Evolutionary conservation across 2,113 vertebrate species (phyloP).

Genomic region (Strix aluco): DNA sequence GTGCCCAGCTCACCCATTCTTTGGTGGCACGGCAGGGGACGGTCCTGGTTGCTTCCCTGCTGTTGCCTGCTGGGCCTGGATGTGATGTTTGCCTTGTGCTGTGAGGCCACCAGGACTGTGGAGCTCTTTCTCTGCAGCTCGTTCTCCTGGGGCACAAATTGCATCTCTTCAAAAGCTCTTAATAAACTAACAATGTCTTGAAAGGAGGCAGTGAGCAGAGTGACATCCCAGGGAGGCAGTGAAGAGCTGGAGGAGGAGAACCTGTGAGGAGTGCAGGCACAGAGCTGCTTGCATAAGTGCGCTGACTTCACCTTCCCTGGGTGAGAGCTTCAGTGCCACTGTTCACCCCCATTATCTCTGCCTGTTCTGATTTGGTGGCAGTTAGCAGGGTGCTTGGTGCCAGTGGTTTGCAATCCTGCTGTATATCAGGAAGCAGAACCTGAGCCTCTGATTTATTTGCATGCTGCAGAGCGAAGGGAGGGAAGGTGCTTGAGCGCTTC

Average conservation of each 20-base stretch:
- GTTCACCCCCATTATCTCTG: rapidly evolving
- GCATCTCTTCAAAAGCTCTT: constrained; percentile 27
- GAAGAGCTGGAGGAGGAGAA: constrained; percentile 16
- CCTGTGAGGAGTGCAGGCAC: background rate
- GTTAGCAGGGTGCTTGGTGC: background rate
- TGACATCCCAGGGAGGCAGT: background rate
- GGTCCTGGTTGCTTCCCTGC: background rate
- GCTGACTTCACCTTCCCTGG: background rate
- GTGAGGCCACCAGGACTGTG: constrained; percentile 14
- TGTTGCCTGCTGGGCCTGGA: constrained; percentile 24
- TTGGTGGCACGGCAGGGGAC: background rate
- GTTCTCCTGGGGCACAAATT: constrained; percentile 47
- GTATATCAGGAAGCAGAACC: background rate
- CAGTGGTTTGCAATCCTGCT: rapidly evolving
- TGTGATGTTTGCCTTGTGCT: constrained; percentile 40
- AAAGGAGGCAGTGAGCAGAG: constrained; percentile 2
- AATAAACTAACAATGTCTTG: constrained; percentile 50
- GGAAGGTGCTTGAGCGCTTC: background rate
- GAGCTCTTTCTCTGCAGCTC: constrained; percentile 27
- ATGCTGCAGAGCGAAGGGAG: background rate
- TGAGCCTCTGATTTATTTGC: background rate
- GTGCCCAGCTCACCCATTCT: constrained; percentile 19
- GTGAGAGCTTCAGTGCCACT: background rate
- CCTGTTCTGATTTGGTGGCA: rapidly evolving
- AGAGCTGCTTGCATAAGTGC: background rate